Percentiles rank a stretch among this genome's conserved stretches.
phyloP scores from a whole-genome alignment of 2,113 vertebrate species.

The Enhydra lutris region DNA sequence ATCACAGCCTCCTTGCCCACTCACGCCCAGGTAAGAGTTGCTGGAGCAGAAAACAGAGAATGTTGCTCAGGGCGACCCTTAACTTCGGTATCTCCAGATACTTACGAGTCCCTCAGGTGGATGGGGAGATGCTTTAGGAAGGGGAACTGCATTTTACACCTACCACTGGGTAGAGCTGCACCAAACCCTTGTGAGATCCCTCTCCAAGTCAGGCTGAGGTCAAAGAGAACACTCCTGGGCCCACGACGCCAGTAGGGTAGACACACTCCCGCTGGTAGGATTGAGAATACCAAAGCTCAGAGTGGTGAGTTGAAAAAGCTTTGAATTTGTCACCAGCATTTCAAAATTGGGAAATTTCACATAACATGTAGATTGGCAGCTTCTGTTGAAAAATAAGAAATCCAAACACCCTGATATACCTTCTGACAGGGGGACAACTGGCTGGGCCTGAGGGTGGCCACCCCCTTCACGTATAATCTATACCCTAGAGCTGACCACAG shows the following conservation, averaged over 20 bases:
- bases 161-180: too few relatives aligned
- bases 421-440: not conserved
- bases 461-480: too few relatives aligned
- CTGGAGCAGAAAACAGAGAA: not conserved
- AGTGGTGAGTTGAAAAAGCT: not conserved
- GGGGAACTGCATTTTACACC: too few relatives aligned
- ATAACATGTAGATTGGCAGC: not conserved
- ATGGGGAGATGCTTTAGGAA: not conserved
- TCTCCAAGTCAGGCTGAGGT: not conserved
- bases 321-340: not conserved
- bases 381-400: not conserved
- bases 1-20: fast-evolving
- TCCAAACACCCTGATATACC: not conserved
- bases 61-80: not conserved
- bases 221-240: not conserved
- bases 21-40: not conserved
- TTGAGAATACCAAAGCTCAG: not conserved
- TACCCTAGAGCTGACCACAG: not conserved
- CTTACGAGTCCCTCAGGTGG: not conserved
- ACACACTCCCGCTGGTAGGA: not conserved
- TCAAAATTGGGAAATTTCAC: not conserved
- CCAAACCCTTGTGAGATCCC: not conserved
- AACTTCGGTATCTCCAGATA: not conserved
- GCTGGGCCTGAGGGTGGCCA: not conserved
- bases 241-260: not conserved